Evolutionary conservation across 2,797 vertebrate genomes (phyloP), one percentile per base, ranked within the genome.

Genomic region (Falco berigora): DNA sequence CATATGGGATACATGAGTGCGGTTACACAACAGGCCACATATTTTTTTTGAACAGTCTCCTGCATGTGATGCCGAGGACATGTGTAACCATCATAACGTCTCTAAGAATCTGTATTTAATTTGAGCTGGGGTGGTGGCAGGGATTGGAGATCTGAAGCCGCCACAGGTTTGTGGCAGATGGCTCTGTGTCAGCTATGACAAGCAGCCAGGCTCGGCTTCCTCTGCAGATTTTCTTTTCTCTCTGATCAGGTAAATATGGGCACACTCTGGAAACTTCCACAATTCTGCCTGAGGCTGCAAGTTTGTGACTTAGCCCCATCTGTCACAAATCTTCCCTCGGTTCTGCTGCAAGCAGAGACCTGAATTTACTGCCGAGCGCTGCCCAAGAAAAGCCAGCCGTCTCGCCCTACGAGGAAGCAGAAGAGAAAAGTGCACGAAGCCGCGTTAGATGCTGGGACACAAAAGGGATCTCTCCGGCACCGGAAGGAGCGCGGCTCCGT

Each of bases 91-190:
- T 99, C 98, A 98, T 97, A 98, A 98, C 98, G 98, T 98, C 98
- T 98, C 98, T 98, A 97, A 98, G 98, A 98, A 98, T 99, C 98
- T 99, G 98, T 97, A 98, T 98, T 98, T 99, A 98, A 99, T 99
- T 99, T 99, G 97, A 98, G 97, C 97, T 96, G 94, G 97, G 98
- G 97, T 97, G 97, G 98, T 97, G 98, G 98, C 98, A 97, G 98
- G 98, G 95, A 98, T 97, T 97, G 98, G 97, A 98, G 98, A 97
- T 98, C 98, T 98, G 98, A 98, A 98, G 98, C 98, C 97, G 98
- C 98, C 99, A 99, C 99, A 99, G 98, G 99, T 99, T 99, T 99
- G 98, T 98, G 98, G 99, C 99, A 99, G 99, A 99, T 99, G 99
- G 99, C 98, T 98, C 98, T 97, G 98, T 98, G 99, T 99, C 99